A percentile compares a stretch with the other conserved stretches of the same genome.
phyloP scores from a whole-genome alignment of 1,140 invertebrate species.

The Neodiprion lecontei region DNA sequence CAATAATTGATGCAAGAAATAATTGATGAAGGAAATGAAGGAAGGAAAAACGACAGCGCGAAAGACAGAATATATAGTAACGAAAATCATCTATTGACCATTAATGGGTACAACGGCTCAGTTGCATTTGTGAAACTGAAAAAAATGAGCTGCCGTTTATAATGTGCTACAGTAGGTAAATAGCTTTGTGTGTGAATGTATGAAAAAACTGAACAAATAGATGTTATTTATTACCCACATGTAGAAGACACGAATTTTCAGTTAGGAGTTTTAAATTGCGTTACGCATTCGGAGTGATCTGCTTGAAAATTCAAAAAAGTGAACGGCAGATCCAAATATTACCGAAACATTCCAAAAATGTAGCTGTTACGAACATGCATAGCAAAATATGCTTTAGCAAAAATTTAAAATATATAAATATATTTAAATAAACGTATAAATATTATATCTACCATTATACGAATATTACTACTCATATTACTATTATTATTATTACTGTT shows the following conservation, averaged over 20 bases:
- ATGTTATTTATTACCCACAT: constrained; percentile 5
- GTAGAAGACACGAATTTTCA: background rate
- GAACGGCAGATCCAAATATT: background rate
- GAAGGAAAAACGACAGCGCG: constrained; percentile 9
- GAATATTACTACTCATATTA: background rate
- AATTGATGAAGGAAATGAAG: constrained; percentile 8
- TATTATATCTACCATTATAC: background rate
- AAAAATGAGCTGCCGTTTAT: background rate
- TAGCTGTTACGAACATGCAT: background rate
- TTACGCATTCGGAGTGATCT: constrained; percentile 4
- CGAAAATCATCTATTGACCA: constrained; percentile 12
- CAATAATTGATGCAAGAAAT: constrained; percentile 9
- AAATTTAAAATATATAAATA: too few relatives aligned
- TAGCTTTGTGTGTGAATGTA: constrained; percentile 4
- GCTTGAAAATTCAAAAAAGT: background rate
- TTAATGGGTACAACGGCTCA: too few relatives aligned
- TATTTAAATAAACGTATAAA: too few relatives aligned
- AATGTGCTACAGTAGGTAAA: background rate
- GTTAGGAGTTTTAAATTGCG: background rate
- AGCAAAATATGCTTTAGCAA: background rate
- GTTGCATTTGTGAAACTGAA: too few relatives aligned
- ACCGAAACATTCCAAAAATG: constrained; percentile 4
- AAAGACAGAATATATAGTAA: constrained; percentile 15
- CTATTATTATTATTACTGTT: background rate
- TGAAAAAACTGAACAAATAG: background rate